Evolutionary conservation across 2,113 vertebrate genomes (phyloP), one percentile per base, ranked within the genome.

Genomic region (Myodes glareolus): DNA sequence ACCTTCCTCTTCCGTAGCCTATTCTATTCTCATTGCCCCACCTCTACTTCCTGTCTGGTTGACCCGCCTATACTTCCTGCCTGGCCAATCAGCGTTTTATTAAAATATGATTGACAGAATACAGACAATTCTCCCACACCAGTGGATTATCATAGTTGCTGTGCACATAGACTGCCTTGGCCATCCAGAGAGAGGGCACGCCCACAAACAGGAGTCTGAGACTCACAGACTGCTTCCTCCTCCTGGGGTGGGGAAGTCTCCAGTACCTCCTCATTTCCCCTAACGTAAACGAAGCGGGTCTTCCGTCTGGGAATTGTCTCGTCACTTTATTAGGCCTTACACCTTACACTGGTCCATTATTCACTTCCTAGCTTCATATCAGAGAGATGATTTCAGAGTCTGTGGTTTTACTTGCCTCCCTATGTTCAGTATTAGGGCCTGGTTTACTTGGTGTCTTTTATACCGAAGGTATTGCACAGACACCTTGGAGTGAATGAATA

Each of bases 241-340:
- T 90, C 36, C 72, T 25, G 58, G 10, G 27, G 55, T 14, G n/a
- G 14, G 6, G 6, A 6, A 0, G 2, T 29, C 42, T 96, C 19
- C 31, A 88, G 81, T 58, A 58, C 63, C 52, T 90, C 47, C 21
- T 94, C 29, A 77, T n/a, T 84, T 90, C 29, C 47, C 36, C 67
- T 36, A 27, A 91, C 8, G 58, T 90, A 92, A 93, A 19, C 39
- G 58, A 95, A 92, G 76, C 5, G 70, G 36, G 7, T 55, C 9
- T 90, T 61, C 31, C 31, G 61, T 52, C 31, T 70, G 63, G 29
- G 80, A 88, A 88, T 12, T 45, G 63, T 94, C 42, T 76, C 17
- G 55, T 63, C 65, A 68, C 63, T 88, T 93, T 76, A 70, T 95
- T 92, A 90, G 27, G 84, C 50, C 11, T 80, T 8, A 39, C 88